Evolutionary conservation across 2,797 vertebrate genomes (phyloP), one percentile per base, ranked within the genome.

Genomic region (Acanthurus tractus): DNA sequence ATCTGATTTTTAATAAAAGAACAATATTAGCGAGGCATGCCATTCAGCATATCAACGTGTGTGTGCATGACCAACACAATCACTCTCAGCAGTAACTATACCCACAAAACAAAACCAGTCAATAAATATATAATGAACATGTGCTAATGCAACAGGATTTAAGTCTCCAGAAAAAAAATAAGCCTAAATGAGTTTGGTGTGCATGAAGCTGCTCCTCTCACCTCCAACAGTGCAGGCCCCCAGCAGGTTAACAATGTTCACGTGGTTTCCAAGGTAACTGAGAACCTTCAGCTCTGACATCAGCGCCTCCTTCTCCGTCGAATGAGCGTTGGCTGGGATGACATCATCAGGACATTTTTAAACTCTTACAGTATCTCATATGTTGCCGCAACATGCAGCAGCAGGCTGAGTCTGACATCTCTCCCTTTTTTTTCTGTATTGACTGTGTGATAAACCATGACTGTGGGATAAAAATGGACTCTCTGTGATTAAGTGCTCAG

Each of bases 211-310:
- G 54, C 55, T 78, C 45, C 62, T 38, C 92, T 93, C 86, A 99
- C 98, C 98, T 97, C 96, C 96, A 6, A 98, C 59, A 15, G 98
- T 99, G 92, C 98, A 99, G 1, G 98, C 98, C 80, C 98, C 98
- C 15, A 99, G 96, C 59, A 99, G 96, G 94, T 99, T 99, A 48
- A 99, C 98, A 0, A 99, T 99, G 87, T 99, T 99, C 93, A 98
- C 94, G 54, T 99, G 97, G 93, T 98, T 97, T 71, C 98, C 98
- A 25, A 99, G 97, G 93, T 99, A 99, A 93, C 97, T 98, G 80
- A 99, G 94, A 74, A 99, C 97, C 93, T 99, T 99, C 80, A 99
- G 96, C 90, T 99, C 98, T 22, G 98, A 99, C 98, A 99, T 99
- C 79, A 99, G 95, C 11, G 98, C 98, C 90, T 99, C 98, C 88